phyloP scores from a whole-genome alignment of 2,797 vertebrate species.

The Spheniscus humboldti region DNA sequence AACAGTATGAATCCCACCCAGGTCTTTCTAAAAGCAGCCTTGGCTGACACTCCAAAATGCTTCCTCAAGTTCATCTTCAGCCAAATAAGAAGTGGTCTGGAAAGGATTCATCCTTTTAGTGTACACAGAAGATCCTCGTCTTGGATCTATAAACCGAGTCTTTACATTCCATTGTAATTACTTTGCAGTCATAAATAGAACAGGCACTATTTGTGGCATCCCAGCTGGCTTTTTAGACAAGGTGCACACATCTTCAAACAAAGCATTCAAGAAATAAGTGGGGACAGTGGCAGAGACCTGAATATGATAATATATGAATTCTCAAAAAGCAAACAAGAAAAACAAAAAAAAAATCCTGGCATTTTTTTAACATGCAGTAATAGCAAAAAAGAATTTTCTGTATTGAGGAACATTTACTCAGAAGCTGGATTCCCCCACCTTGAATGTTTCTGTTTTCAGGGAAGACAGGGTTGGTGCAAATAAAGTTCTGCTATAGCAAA shows the following conservation, averaged over 20 bases:
- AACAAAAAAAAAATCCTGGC: background rate
- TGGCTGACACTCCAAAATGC: conserved; percentile 74
- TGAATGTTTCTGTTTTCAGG: background rate
- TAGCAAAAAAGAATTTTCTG: background rate
- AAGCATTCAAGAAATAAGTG: conserved; percentile 34
- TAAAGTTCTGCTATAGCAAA: background rate
- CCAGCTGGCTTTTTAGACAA: conserved; percentile 72
- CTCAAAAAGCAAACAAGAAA: background rate
- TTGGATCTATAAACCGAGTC: conserved; percentile 78
- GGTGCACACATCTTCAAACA: conserved; percentile 66
- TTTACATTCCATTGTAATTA: conserved; percentile 81
- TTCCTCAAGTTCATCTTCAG: conserved; percentile 74
- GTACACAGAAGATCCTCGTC: conserved; percentile 76
- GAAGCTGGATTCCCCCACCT: background rate
- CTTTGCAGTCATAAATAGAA: conserved; percentile 77
- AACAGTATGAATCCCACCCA: conserved; percentile 78
- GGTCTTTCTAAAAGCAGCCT: conserved; percentile 77
- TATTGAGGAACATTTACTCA: background rate
- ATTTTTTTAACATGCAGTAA: background rate
- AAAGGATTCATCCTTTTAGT: conserved; percentile 78
- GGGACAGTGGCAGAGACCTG: conserved; percentile 26
- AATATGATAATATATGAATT: conserved; percentile 1
- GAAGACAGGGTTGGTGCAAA: background rate
- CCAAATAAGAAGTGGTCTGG: conserved; percentile 78
- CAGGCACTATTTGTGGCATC: conserved; percentile 73